Conservation (phyloP, 2,888 invertebrate species). For the Artemia sinica region DNA sequence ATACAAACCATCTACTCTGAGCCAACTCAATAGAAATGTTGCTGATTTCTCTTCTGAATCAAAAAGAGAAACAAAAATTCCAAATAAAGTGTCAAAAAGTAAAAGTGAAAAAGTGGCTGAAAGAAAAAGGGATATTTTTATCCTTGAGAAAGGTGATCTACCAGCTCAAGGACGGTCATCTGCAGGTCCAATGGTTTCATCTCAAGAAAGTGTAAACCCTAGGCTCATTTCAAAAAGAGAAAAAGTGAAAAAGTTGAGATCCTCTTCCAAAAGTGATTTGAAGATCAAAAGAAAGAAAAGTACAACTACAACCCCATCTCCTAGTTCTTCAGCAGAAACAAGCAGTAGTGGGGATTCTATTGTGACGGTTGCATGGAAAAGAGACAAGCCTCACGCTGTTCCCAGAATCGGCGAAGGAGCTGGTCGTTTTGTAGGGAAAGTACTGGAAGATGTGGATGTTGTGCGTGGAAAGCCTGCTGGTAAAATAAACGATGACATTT, state of each 20-base stretch:
- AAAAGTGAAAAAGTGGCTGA: not conserved
- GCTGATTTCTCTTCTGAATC: not conserved
- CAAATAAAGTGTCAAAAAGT: not conserved
- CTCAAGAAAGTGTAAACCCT: not conserved
- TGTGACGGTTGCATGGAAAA: not conserved
- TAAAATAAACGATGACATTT: not conserved
- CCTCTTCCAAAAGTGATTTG: not conserved
- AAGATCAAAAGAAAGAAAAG: not conserved
- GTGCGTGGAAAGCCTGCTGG: not conserved
- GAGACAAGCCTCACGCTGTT: slow-evolving; percentile 7
- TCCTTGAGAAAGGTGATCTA: not conserved
- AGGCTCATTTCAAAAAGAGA: not conserved
- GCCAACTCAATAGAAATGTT: not conserved
- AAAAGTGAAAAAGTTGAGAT: not conserved
- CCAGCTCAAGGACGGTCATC: slow-evolving; percentile 4
- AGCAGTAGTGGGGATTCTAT: not conserved
- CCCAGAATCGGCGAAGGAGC: slow-evolving; percentile 18
- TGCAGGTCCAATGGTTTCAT: not conserved
- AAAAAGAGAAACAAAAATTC: not conserved
- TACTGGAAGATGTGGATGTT: slow-evolving; percentile 16
- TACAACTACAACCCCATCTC: slow-evolving; percentile 7
- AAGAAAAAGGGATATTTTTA: not conserved
- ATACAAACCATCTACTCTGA: not conserved
- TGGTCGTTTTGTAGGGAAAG: slow-evolving; percentile 21
- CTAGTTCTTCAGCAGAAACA: not conserved